Evolutionary conservation across 2,888 invertebrate species (phyloP).

Genomic region (Drosophila tanythrix): DNA sequence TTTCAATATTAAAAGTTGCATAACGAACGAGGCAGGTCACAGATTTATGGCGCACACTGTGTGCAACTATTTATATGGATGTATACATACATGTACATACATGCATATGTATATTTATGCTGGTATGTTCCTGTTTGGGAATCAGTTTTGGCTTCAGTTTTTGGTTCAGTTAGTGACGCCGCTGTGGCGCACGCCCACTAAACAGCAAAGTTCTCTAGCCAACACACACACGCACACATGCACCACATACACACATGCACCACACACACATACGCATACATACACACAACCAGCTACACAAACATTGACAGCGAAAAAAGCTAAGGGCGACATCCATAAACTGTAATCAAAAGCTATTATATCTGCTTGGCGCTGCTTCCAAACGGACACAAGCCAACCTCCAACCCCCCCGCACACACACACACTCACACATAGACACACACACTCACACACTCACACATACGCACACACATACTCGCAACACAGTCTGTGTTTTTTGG

Average conservation of each 20-base stretch:
- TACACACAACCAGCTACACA: slow-evolving; percentile 16
- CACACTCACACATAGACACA: not conserved
- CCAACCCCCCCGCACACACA: not conserved
- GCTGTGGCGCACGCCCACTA: slow-evolving; percentile 70
- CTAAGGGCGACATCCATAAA: slow-evolving; percentile 79
- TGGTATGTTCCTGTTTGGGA: slow-evolving; percentile 20
- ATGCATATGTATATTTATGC: not conserved
- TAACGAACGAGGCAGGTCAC: slow-evolving; percentile 32
- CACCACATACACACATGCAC: slow-evolving; percentile 16
- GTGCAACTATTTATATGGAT: not conserved
- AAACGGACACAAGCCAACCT: slow-evolving; percentile 21
- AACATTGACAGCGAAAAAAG: slow-evolving; percentile 29
- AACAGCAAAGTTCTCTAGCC: slow-evolving; percentile 59
- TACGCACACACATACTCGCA: not conserved
- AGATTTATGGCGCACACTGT: slow-evolving; percentile 28
- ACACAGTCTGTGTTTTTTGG: slow-evolving; percentile 65
- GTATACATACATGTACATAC: not conserved
- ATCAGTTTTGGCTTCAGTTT: slow-evolving; percentile 27
- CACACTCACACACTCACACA: not conserved
- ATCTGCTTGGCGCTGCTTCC: slow-evolving; percentile 63
- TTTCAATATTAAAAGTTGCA: slow-evolving; percentile 57
- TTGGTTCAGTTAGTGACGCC: slow-evolving; percentile 52
- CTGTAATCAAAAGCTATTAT: slow-evolving; percentile 80
- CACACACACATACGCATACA: slow-evolving; percentile 1
- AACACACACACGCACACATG: slow-evolving; percentile 17